A percentile compares a stretch with the other conserved stretches of the same genome.
These are phyloP conservation scores for Dermochelys coriacea DNA, from an alignment of 2,797 vertebrate species.

Conservation along the genomic window DNA sequence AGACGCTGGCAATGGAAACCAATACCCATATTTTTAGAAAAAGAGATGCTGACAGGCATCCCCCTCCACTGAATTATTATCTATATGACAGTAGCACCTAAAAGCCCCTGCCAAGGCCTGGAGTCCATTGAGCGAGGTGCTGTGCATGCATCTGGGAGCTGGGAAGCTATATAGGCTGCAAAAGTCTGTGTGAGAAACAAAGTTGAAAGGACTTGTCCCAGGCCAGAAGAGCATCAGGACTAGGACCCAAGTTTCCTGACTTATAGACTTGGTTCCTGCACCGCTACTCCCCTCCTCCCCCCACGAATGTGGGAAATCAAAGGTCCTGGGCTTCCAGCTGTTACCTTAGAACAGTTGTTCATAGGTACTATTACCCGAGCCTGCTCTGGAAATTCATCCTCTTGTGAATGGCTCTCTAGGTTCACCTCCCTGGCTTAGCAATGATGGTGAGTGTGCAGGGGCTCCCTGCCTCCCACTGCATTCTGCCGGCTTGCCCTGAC, in stretches of 20 bases:
- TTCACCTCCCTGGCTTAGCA: neutral
- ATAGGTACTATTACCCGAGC: neutral
- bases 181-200: neutral
- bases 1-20: neutral
- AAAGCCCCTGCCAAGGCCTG: neutral
- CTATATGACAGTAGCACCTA: neutral
- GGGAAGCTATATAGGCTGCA: neutral
- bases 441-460: rapidly evolving
- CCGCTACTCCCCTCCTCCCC: neutral
- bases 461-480: neutral
- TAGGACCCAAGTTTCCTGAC: neutral
- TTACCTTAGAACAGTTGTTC: neutral
- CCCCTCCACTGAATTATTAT: neutral
- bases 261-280: neutral
- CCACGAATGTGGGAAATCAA: neutral
- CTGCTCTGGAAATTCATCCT: neutral
- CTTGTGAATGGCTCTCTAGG: neutral
- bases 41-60: no score
- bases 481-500: rapidly evolving
- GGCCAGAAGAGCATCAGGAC: neutral
- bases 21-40: no score
- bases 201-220: neutral
- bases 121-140: neutral
- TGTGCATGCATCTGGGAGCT: neutral
- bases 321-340: neutral